Base-by-base conservation (phyloP, 2,797 vertebrate species). In the Bradypodion pumilum region DNA sequence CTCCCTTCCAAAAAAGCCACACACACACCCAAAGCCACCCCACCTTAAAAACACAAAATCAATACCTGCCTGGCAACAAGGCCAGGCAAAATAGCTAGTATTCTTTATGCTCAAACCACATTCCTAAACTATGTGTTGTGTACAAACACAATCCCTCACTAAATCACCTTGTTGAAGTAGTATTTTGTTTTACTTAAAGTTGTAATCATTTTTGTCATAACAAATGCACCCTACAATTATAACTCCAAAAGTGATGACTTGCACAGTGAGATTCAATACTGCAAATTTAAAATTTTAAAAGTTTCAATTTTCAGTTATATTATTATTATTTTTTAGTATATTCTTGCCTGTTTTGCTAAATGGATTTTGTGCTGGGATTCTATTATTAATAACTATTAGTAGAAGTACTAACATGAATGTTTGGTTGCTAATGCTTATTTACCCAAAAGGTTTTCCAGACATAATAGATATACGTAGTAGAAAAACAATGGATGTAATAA, bases 281-380 rank as follows among this genome's bases (percentile, higher is more conserved):
- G 1, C n/a, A 35, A 81, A 66, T 65, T 80, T 80, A 2, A 86
- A 27, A 78, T 27, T 1, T 7, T 0, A 59, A 29, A n/a, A n/a
- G n/a, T n/a, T 7, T 87, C 90, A 85, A 89, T 37, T 77, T 65
- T 81, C 83, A 80, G 89, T n/a, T n/a, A n/a, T n/a, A n/a, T n/a
- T n/a, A n/a, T n/a, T n/a, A n/a, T n/a, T n/a, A n/a, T n/a, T n/a
- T n/a, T n/a, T n/a, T n/a, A n/a, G n/a, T n/a, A 75, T 52, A 85
- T 74, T 88, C 62, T 52, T 70, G 46, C 3, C 25, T 59, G 32
- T 46, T 73, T 87, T 76, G 29, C 88, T 80, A 90, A 85, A 79
- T 12, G 19, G 32, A 44, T 15, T 80, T 1, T 49, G 13, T 35
- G 81, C 32, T 74, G 42, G 87, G 85, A 78, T 75, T 56, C 68